Evolutionary conservation across 2,113 vertebrate genomes (phyloP), one percentile per base, ranked within the genome.

Genomic region (Oryzias curvinotus): DNA sequence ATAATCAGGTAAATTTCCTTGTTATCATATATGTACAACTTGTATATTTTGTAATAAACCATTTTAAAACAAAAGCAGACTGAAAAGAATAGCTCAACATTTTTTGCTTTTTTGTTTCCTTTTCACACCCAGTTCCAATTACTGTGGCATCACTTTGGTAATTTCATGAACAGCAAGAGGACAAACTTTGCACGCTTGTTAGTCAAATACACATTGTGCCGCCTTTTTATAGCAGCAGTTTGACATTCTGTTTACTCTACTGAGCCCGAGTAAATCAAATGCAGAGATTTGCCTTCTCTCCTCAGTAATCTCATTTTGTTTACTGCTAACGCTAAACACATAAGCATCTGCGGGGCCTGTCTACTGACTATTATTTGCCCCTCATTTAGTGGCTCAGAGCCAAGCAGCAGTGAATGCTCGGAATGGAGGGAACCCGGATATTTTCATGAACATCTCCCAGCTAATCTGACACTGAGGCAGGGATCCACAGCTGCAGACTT

Each of bases 231-330:
- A 66, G 67, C 64, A 75, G 60, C 68, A 81, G 72, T 86, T 87
- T 90, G 88, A 91, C 90, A 89, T 85, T 82, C 86, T 90, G 88
- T 89, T 91, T 89, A 90, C 77, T 74, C 86, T 89, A 2, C 36
- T 36, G 91, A 90, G 75, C 78, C 85, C 72, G 81, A 83, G 84
- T 84, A 88, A 91, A 89, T 87, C 84, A 88, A 88, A 88, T 84
- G 88, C 81, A 14, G 74, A 86, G 76, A 36, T 82, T 85, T 77
- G 77, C 83, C 85, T 77, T 83, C 73, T 81, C 80, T 87, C 76
- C 84, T 68, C 80, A 67, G 78, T 90, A 90, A 89, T 89, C 87
- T 85, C 80, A 84, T 91, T 88, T 90, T 90, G 90, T 91, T 91
- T 90, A 90, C 85, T n/a, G 63, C 85, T 82, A 79, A 73, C 57